Base-by-base conservation (phyloP, 2,113 vertebrate species). In the Danionella cerebrum region DNA sequence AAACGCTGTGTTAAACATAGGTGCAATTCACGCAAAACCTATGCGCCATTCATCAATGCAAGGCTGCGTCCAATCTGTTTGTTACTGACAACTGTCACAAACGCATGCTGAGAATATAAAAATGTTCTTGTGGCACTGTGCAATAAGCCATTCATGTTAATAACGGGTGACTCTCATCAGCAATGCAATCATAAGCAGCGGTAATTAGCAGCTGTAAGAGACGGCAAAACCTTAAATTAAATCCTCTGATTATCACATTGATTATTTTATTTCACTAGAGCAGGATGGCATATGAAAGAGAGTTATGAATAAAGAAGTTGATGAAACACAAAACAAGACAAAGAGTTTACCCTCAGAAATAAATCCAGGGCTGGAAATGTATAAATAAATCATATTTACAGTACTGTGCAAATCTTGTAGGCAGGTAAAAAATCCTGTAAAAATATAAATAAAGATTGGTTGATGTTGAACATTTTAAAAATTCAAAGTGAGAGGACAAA, bases 181-280 rank as follows among this genome's bases (percentile, higher is more conserved):
- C 60, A 51, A 48, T 42, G 70, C 60, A 59, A 50, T 75, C 76
- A 53, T 54, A 78, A 67, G 51, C 67, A 42, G 12, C 16, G 58
- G 45, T 68, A 71, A 70, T 73, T 75, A 75, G 67, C 58, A 60
- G 39, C 35, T 45, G 38, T 19, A 33, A 59, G 54, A 71, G 66
- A 65, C 59, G 24, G 57, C 41, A 57, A 52, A n/a, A 64, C 36
- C 44, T 72, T 11, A 57, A 58, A 39, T 59, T 51, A 75, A 71
- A 64, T 68, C 67, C 66, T 58, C 45, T 42, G 66, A 65, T 67
- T 62, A 21, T 33, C 21, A 42, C 33, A 59, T 58, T 51, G 68
- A 66, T 70, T 71, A 66, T 45, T 73, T 73, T 13, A 71, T 72
- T 71, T 54, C 33, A 48, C 47, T 14, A 45, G 57, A 42, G 18